Evolutionary conservation across 2,797 vertebrate genomes (phyloP), one percentile per base, ranked within the genome.

Genomic region (Numenius phaeopus): DNA sequence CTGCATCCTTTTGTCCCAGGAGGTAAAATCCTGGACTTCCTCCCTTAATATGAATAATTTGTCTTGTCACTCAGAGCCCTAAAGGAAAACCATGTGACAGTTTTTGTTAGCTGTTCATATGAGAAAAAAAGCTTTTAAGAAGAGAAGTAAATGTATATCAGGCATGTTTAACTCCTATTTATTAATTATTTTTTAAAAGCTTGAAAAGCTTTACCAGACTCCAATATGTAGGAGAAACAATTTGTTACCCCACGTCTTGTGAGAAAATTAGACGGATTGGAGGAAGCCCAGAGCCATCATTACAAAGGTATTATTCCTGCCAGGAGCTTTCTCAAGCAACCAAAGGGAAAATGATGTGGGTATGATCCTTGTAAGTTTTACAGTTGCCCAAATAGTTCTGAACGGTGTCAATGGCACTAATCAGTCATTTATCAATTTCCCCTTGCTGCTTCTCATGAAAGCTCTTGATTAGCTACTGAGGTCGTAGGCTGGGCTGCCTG

Each of bases 1-100:
- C 83, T 79, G 34, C 72, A 71, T 93, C 79, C 62, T 82, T 87
- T 88, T 11, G 5, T 76, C 88, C 78, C 57, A 86, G 18, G 75
- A 94, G 77, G 57, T 83, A 95, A 88, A 90, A 93, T 82, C 66
- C 81, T 89, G 75, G 55, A 32, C 32, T 92, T 24, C 30, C 44
- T 77, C 42, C 89, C 72, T 65, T 83, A 30, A 17, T 49, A 75
- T 71, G 81, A 87, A 73, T 94, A 89, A 92, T 88, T 92, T 94
- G 15, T 79, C 71, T 90, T 94, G 94, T 90, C 88, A 91, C 67
- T 95, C 81, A 86, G 64, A 89, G 44, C 34, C 84, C 73, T 87
- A 40, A 85, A 87, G 75, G 39, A 89, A 89, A 92, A 83, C 2
- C 27, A 20, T 52, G 37, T 86, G 75, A 65, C 80, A 70, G 52